Evolutionary conservation across 2,797 vertebrate genomes (phyloP), one percentile per base, ranked within the genome.

Genomic region (Tiaroga cobitis): DNA sequence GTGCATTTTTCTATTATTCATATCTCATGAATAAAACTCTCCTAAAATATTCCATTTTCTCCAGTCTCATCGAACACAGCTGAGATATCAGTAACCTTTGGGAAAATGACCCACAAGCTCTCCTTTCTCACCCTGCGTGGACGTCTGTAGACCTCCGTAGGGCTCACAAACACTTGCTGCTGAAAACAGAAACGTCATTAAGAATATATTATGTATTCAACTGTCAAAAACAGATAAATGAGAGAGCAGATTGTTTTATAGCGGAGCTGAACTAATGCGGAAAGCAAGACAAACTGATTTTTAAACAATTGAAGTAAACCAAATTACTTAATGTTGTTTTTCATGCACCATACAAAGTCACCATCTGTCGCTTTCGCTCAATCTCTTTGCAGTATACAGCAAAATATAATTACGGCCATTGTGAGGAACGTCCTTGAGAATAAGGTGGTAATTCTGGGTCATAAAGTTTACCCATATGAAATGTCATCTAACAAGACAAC

Each of bases 21-120:
- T 68, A 51, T 3, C 82, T 83, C 73, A 83, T 83, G 82, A 83
- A 83, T 83, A 77, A 54, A 83, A 68, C 73, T 83, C 73, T 8
- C 16, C 56, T 68, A 41, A 68, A 54, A 76, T 76, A 29, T 83
- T 76, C 59, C 0, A 16, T 29, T 75, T 83, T 67, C 81, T 83
- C 41, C n/a, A 24, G 43, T 54, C 72, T 68, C 24, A n/a, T 32
- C 2, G 26, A 59, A 39, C 67, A 19, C 46, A 67, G 61, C 78
- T 69, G 81, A 51, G 81, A 37, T 83, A 39, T 83, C 32, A 29
- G 43, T 76, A 76, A 75, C 81, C 43, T 67, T 83, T 67, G 43
- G 70, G 75, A 67, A 67, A 46, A 24, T 24, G 56, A 75, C 70
- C 56, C 59, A 11, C 29, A 49, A 18, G 9, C 32, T 65, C 41